Evolutionary conservation across 2,113 vertebrate genomes (phyloP).

Genomic region (Rhinoptilus africanus): DNA sequence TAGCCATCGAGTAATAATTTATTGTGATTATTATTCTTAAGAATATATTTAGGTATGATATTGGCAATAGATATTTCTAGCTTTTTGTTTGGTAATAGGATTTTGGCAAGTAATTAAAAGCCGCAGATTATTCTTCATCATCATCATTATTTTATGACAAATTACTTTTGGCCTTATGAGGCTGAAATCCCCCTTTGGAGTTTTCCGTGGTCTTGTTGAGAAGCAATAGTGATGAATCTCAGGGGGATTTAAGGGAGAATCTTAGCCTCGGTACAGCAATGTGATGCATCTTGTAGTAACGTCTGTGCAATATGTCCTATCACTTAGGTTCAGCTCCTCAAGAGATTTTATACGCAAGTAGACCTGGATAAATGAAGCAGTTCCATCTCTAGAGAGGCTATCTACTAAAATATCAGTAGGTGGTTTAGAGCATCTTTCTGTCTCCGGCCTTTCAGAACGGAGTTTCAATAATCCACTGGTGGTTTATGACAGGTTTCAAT

Average conservation of each 20-base stretch:
- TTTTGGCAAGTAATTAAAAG: slow-evolving; percentile 8
- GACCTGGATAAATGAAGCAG: neutral
- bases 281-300: neutral
- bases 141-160: neutral
- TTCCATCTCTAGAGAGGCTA: neutral
- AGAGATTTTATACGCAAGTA: neutral
- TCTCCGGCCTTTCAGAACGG: neutral
- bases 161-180: neutral
- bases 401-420: neutral
- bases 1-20: neutral
- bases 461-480: neutral
- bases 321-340: neutral
- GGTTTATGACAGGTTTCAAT: neutral
- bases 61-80: neutral
- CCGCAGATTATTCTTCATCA: neutral
- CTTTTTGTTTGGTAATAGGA: neutral
- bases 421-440: neutral
- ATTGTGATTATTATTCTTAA: neutral
- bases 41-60: neutral
- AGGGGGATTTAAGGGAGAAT: neutral
- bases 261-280: neutral
- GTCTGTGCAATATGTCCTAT: neutral
- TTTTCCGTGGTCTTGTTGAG: neutral
- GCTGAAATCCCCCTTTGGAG: neutral
- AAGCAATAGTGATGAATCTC: neutral